Evolutionary conservation across 2,113 vertebrate genomes (phyloP), one percentile per base, ranked within the genome.

Genomic region (Uropsilus gracilis): DNA sequence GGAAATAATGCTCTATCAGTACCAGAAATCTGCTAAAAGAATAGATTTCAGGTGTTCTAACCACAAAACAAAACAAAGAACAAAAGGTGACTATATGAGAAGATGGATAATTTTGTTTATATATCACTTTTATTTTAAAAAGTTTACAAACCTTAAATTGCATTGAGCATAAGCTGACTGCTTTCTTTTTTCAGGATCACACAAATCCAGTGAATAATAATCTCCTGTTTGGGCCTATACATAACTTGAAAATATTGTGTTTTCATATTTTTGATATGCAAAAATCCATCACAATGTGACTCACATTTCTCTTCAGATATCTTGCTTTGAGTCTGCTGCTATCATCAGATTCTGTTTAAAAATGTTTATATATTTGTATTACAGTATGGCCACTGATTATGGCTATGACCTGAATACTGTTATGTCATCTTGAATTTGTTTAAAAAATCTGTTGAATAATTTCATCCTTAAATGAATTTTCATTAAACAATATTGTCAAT

Each of bases 161-260:
- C 63, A 64, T 3, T 91, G n/a, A 93, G 71, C 39, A 69, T 66
- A 76, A 95, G 57, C 11, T 82, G 68, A 86, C n/a, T 83, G 44
- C 8, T 68, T 85, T 5, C 8, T 53, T 18, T 30, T 37, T 61
- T 75, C 11, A 46, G 37, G 1, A 57, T 46, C 6, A 17, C 59
- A 32, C 6, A 82, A 72, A 68, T 26, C 20, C 22, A 50, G 59
- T 80, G 59, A 63, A 69, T 32, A 83, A 17, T 68, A 20, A 46
- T 63, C n/a, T 87, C 44, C 30, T 39, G 12, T 86, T 89, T 61
- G 20, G 76, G 34, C 30, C 3, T 69, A 30, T 3, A 28, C 4
- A 84, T 78, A 50, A 71, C 11, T 89, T 89, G 20, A 91, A 89
- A 91, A 91, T 55, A 64, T 3, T 89, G 0, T 37, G 34, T 80